Evolutionary conservation across 2,888 invertebrate species (phyloP), one percentile per base, ranked within the genome.

Genomic region (Fragum sueziense): DNA sequence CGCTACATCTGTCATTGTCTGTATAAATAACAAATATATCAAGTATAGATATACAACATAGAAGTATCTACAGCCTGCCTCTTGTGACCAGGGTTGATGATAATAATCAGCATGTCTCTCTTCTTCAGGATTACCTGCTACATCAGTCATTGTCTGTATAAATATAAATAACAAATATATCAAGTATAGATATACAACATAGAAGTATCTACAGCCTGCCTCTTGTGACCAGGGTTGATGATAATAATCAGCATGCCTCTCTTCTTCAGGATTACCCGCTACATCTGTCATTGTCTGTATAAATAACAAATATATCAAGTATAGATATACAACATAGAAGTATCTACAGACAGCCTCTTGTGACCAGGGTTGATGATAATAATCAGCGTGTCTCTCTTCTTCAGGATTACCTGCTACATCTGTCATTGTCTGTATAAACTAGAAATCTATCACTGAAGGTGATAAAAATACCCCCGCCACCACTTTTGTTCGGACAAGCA

Each of bases 61-160:
- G 94, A 99, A 98, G 94, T 99, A 99, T 79, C 99, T 96, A 92
- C 97, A 97, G 71, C 97, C 98, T 25, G 97, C 99, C 94, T 99
- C 99, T 91, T 97, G 97, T 0, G 97, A 96, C 98, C 99, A 99
- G 0, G 97, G 96, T 92, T 97, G 97, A 94, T 96, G 96, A 94
- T 97, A 99, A 94, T 97, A 97, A 89, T 97, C 97, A n/a, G 97
- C 97, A 82, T 96, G 95, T n/a, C 99, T 95, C 94, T 99, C 99
- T 93, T 97, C 98, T 94, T 99, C 99, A 0, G 98, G 97, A 94
- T 97, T 97, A 61, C 98, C 98, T 0, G 96, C 96, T 0, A 97
- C 96, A 93, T 98, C 97, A 0, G 97, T 97, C 97, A 98, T 97
- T 0, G 96, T 96, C 96, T 97, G 90, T n/a, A n/a, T n/a, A n/a